Evolutionary conservation across 2,888 invertebrate genomes (phyloP).

Genomic region (Hypolimnas misippus): DNA sequence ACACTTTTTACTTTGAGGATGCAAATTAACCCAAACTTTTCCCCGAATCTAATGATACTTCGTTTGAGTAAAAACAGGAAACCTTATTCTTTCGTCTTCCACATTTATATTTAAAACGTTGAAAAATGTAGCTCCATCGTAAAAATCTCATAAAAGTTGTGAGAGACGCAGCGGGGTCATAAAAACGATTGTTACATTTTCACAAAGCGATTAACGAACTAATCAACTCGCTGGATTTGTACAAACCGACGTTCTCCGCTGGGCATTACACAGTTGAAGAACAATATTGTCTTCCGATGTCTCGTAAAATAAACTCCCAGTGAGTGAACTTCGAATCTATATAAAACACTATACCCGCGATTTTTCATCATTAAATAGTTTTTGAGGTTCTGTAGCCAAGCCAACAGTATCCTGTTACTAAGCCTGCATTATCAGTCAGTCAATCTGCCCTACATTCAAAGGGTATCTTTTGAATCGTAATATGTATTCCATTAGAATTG

Average conservation of each 20-base stretch:
- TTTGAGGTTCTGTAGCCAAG: too few species aligned
- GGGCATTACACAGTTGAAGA: conserved; percentile 18
- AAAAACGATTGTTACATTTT: conserved; percentile 23
- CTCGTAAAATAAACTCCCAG: conserved; percentile 26
- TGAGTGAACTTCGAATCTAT: conserved; percentile 10
- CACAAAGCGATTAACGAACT: conserved; percentile 25
- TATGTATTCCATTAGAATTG: too few species aligned
- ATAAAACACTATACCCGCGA: conserved; percentile 18
- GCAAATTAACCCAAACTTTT: too few species aligned
- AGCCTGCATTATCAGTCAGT: too few species aligned
- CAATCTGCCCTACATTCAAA: too few species aligned
- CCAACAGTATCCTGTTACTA: too few species aligned
- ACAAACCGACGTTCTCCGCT: conserved; percentile 25
- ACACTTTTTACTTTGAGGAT: too few species aligned
- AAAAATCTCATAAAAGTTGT: not conserved
- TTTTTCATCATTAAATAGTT: not conserved
- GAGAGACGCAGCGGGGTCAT: not conserved
- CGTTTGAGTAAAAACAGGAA: not conserved
- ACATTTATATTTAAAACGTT: not conserved
- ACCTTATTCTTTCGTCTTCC: not conserved
- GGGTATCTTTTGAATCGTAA: too few species aligned
- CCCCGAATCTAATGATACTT: too few species aligned
- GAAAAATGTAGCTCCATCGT: conserved; percentile 2
- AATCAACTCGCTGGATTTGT: conserved; percentile 30
- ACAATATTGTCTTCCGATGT: conserved; percentile 23